These are phyloP conservation scores for Aphodius sticticus DNA, from an alignment of 2,888 invertebrate genomes.

Conservation along the genomic window DNA sequence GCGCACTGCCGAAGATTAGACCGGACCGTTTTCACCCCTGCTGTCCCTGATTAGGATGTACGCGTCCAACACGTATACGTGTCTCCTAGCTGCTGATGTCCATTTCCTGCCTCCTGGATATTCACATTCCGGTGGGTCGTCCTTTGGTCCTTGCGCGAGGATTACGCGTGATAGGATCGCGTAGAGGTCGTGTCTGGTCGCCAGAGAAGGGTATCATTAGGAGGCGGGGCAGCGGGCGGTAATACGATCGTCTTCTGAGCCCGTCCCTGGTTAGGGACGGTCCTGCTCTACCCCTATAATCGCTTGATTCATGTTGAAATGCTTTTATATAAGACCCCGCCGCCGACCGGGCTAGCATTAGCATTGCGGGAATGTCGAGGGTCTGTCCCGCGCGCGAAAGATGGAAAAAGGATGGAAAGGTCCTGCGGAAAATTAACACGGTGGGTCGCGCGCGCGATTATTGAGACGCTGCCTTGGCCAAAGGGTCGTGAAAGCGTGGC, in stretches of 20 bases:
- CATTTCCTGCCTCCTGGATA: slow-evolving; percentile 23
- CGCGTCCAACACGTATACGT: slow-evolving; percentile 13
- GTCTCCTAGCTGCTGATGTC: not conserved
- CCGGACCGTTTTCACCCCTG: slow-evolving; percentile 6
- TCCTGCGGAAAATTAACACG: slow-evolving; percentile 9
- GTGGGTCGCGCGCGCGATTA: not conserved
- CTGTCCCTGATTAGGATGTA: slow-evolving; percentile 6
- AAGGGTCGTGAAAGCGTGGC: not conserved
- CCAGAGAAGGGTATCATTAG: slow-evolving; percentile 36
- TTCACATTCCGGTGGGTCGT: slow-evolving; percentile 19
- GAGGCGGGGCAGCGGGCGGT: slow-evolving; percentile 26
- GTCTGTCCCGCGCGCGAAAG: not conserved
- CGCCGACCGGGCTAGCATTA: not conserved
- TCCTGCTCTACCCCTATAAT: slow-evolving; percentile 44
- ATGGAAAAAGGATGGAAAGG: not conserved
- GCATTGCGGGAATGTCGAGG: not conserved
- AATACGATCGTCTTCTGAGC: slow-evolving; percentile 47
- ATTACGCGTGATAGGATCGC: slow-evolving; percentile 34
- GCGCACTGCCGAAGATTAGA: slow-evolving; percentile 13
- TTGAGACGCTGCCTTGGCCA: not conserved
- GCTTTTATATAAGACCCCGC: slow-evolving; percentile 33
- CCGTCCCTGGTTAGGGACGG: slow-evolving; percentile 41
- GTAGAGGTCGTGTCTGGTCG: slow-evolving; percentile 23
- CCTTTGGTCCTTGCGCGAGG: slow-evolving; percentile 25
- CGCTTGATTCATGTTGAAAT: slow-evolving; percentile 47